phyloP scores from a whole-genome alignment of 2,888 invertebrate genomes.

The Pammene fasciana region DNA sequence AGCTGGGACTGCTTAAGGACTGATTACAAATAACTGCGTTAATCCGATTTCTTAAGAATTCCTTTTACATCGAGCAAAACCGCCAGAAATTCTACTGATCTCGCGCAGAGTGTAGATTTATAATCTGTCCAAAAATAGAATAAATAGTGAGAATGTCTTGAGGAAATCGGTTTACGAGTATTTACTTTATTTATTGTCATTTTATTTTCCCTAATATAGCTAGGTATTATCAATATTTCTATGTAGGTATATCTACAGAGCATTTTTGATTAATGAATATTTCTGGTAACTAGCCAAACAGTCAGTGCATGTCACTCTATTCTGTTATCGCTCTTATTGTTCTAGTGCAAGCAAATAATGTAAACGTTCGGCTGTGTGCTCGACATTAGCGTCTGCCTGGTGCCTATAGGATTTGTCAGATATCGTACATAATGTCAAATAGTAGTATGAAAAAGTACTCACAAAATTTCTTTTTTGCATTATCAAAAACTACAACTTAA shows the following conservation, averaged over 20 bases:
- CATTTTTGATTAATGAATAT: slow-evolving; percentile 1
- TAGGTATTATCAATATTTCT: too few species aligned
- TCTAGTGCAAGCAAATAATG: neutral
- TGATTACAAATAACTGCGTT: neutral
- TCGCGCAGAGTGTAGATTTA: neutral
- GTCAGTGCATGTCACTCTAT: neutral
- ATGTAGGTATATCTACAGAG: too few species aligned
- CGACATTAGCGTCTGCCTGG: neutral
- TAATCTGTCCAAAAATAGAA: slow-evolving; percentile 1
- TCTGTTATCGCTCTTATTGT: slow-evolving; percentile 2
- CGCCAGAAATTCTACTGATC: slow-evolving; percentile 3
- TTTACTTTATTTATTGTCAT: too few species aligned
- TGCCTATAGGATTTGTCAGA: neutral
- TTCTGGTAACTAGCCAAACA: neutral
- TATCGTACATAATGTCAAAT: too few species aligned
- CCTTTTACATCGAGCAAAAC: neutral
- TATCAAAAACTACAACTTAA: too few species aligned
- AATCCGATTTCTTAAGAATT: slow-evolving; percentile 8
- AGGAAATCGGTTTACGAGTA: too few species aligned
- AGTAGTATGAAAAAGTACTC: too few species aligned
- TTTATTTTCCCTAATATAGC: too few species aligned
- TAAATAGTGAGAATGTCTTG: too few species aligned
- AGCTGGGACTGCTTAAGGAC: neutral
- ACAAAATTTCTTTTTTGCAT: too few species aligned
- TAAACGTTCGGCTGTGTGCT: neutral